Percentiles rank a stretch among this genome's conserved stretches.
These are phyloP conservation scores for Anoplius nigerrimus DNA, from an alignment of 2,888 invertebrate genomes.

Conservation along the genomic window DNA sequence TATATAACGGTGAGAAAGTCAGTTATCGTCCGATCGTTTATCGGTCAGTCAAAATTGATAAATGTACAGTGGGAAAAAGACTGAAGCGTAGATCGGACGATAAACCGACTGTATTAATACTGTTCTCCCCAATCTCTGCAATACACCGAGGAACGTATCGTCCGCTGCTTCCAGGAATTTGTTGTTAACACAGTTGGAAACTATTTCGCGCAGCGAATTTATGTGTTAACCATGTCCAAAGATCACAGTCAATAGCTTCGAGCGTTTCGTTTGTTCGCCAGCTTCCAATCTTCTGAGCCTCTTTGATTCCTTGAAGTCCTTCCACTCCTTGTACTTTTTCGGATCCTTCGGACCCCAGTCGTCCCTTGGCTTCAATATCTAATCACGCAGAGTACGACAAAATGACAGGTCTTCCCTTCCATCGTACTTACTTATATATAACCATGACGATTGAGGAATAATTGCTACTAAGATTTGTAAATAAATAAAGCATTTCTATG, in stretches of 20 bases:
- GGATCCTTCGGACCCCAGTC: constrained; percentile 82
- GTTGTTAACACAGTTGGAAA: no score
- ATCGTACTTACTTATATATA: background rate
- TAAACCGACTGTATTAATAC: constrained; percentile 2
- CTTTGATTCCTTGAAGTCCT: constrained; percentile 76
- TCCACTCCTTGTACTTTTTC: constrained; percentile 78
- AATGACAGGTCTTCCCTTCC: background rate
- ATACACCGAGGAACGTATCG: no score
- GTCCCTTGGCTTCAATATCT: constrained; percentile 77
- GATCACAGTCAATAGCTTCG: constrained; percentile 37
- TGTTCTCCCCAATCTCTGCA: background rate
- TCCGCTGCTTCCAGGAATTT: no score
- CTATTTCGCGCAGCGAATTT: background rate
- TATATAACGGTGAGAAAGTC: no score
- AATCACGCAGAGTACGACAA: constrained; percentile 42
- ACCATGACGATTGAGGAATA: background rate
- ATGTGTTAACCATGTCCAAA: constrained; percentile 34
- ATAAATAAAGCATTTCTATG: background rate
- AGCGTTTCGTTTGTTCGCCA: constrained; percentile 19
- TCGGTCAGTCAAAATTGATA: background rate
- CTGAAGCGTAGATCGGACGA: no score
- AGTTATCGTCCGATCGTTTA: constrained; percentile 1
- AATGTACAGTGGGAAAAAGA: background rate
- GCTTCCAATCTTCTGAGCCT: constrained; percentile 66
- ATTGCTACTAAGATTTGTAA: background rate